Conservation (phyloP, 2,888 invertebrate species). For the Stratiomys singularior region DNA sequence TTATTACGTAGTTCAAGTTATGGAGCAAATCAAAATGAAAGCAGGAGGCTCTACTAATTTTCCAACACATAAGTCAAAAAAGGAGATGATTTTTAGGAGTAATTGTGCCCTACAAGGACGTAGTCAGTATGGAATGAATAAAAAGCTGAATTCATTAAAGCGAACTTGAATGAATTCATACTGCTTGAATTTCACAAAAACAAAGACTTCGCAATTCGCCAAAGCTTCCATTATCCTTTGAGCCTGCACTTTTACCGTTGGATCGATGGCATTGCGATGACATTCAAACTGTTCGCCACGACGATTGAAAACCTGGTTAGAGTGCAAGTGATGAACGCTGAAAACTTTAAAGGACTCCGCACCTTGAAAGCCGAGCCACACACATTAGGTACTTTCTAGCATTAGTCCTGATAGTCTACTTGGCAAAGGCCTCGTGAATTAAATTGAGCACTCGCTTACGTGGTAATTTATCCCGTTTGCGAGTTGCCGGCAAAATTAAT, state of each 20-base stretch:
- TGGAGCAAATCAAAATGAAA: background rate
- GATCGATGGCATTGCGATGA: constrained; percentile 15
- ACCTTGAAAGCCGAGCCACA: constrained; percentile 21
- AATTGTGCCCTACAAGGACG: too few relatives aligned
- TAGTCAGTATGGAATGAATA: too few relatives aligned
- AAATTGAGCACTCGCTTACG: constrained; percentile 43
- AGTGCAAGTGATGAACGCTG: constrained; percentile 10
- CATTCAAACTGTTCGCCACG: background rate
- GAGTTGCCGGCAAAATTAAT: constrained; percentile 49
- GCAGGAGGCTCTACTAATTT: background rate
- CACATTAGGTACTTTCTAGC: constrained; percentile 16
- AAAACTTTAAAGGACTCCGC: background rate
- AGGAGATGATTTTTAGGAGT: too few relatives aligned
- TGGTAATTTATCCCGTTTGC: constrained; percentile 50
- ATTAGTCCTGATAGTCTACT: background rate
- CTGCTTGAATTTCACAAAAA: too few relatives aligned
- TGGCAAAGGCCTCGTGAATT: constrained; percentile 30
- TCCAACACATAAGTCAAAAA: too few relatives aligned
- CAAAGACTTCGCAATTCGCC: too few relatives aligned
- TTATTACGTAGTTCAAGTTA: background rate
- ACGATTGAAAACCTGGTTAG: background rate
- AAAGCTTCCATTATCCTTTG: background rate
- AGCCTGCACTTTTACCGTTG: background rate
- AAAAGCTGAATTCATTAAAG: too few relatives aligned
- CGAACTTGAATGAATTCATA: too few relatives aligned